Percentiles rank a stretch among this genome's conserved stretches.
Evolutionary conservation across 92 coral and sea anemone species (phyloP).

Genomic region (Diadumene lineata): DNA sequence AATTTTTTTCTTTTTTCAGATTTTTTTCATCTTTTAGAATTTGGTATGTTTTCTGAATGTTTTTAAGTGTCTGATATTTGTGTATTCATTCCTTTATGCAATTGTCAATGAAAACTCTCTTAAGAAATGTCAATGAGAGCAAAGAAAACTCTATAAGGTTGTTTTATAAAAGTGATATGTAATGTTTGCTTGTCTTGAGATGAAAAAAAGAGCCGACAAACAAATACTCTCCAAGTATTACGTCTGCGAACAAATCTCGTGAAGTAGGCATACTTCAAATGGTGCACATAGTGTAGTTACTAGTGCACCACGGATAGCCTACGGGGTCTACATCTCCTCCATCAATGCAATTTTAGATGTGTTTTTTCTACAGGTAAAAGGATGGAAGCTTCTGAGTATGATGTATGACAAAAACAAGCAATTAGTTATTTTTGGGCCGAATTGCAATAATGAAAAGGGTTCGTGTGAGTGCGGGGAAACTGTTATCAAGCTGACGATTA

Average conservation of each 20-base stretch:
- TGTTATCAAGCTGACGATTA: background rate
- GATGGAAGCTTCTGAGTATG: constrained; percentile 11
- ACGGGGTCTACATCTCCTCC: constrained; percentile 17
- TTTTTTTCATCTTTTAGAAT: too few species aligned
- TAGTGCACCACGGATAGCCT: background rate
- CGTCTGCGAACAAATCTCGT: constrained; percentile 28
- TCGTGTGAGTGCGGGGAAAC: background rate
- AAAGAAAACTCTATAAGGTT: constrained; percentile 14
- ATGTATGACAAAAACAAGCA: constrained; percentile 4
- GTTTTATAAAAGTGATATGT: constrained; percentile 10
- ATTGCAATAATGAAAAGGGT: background rate
- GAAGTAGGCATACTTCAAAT: constrained; percentile 22
- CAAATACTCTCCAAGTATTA: constrained; percentile 34
- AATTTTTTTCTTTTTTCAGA: too few species aligned
- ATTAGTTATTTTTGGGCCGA: background rate
- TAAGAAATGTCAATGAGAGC: constrained; percentile 11
- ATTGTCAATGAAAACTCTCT: constrained; percentile 10
- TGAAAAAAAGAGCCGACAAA: constrained; percentile 27
- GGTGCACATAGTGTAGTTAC: constrained; percentile 11
- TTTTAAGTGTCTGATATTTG: too few species aligned
- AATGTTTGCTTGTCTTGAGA: constrained; percentile 28
- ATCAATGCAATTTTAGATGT: constrained; percentile 7
- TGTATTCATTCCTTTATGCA: constrained; percentile 6
- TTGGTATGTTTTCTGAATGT: too few species aligned
- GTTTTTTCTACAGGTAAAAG: background rate